Conservation (phyloP, 1,140 invertebrate species). For the Nomia melanderi region DNA sequence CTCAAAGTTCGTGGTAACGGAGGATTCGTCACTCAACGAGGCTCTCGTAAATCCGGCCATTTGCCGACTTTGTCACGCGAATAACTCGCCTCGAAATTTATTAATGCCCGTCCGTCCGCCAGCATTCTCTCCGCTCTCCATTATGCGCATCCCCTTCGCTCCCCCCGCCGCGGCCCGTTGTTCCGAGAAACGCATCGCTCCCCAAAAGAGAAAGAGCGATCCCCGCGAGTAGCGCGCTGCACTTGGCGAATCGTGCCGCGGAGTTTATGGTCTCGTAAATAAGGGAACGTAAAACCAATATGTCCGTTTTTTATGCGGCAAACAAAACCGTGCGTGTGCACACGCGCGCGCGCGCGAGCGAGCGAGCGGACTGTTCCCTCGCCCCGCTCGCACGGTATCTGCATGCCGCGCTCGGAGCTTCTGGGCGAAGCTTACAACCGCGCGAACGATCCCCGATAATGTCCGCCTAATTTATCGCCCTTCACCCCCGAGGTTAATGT, state of each 20-base stretch:
- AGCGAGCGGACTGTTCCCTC: no score
- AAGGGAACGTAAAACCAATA: constrained; percentile 74
- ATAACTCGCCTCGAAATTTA: constrained; percentile 51
- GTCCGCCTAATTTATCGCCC: constrained; percentile 76
- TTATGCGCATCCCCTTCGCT: constrained; percentile 16
- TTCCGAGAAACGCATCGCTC: no score
- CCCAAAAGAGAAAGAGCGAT: not conserved
- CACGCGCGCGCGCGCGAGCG: no score
- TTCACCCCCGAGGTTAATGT: constrained; percentile 70
- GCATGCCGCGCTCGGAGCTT: constrained; percentile 60
- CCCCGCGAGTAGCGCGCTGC: constrained; percentile 23
- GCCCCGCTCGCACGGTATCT: no score
- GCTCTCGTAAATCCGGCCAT: constrained; percentile 27
- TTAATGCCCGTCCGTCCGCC: constrained; percentile 27
- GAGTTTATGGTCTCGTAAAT: constrained; percentile 76
- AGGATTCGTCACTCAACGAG: not conserved
- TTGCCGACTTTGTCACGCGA: constrained; percentile 21
- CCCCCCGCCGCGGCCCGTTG: no score
- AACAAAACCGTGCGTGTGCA: constrained; percentile 43
- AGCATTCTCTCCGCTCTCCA: constrained; percentile 10
- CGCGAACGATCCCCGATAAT: constrained; percentile 76
- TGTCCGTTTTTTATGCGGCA: constrained; percentile 61
- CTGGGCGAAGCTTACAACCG: constrained; percentile 57
- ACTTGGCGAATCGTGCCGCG: constrained; percentile 57
- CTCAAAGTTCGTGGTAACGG: no score